Percentiles rank a stretch among this genome's conserved stretches.
phyloP scores from a whole-genome alignment of 2,888 invertebrate genomes.

The Lasioglossum malachurum region DNA sequence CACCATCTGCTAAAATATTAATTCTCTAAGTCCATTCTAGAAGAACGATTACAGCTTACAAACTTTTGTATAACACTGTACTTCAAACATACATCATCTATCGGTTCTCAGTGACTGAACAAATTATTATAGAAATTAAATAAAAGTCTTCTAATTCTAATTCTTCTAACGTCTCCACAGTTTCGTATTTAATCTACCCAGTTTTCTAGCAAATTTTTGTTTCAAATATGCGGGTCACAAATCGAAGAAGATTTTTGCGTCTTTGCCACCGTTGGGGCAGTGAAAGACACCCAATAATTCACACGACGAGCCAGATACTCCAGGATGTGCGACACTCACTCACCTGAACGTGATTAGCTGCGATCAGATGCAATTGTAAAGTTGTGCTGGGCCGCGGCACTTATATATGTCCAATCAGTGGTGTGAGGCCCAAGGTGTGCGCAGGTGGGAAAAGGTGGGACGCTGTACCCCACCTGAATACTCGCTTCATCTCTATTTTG shows the following conservation, averaged over 20 bases:
- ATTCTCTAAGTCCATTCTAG: background rate
- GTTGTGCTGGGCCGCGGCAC: conserved; percentile 57
- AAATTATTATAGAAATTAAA: background rate
- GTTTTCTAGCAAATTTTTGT: background rate
- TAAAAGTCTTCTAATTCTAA: background rate
- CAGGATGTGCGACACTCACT: conserved; percentile 44
- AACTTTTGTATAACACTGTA: too few species aligned
- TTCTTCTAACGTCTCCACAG: background rate
- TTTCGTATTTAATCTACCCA: background rate
- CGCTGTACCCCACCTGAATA: conserved; percentile 26
- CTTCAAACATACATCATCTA: too few species aligned
- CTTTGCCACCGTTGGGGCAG: background rate
- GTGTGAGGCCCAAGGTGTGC: conserved; percentile 44
- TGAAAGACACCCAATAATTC: background rate
- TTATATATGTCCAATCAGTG: conserved; percentile 77
- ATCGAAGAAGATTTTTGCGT: background rate
- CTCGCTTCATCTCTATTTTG: conserved; percentile 70
- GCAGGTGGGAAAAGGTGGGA: conserved; percentile 58
- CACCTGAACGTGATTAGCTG: conserved; percentile 68
- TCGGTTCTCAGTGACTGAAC: too few species aligned
- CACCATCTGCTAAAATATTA: background rate
- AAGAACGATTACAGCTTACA: too few species aligned
- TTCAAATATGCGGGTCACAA: background rate
- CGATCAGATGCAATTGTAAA: conserved; percentile 52
- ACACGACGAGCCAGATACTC: background rate